phyloP scores from a whole-genome alignment of 2,888 invertebrate species.

The Polia nebulosa region DNA sequence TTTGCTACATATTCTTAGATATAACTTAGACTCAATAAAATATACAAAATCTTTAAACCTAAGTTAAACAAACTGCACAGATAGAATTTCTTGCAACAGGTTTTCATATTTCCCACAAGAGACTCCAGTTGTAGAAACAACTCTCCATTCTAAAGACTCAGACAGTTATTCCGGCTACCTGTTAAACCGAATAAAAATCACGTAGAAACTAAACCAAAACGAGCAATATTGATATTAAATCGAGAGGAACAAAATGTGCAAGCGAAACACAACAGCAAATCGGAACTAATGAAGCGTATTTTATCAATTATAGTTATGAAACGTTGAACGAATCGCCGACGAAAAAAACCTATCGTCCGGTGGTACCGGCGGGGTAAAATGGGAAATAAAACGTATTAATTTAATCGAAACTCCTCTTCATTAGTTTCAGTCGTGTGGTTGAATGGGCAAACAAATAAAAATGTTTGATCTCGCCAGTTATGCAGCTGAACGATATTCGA shows the following conservation, averaged over 20 bases:
- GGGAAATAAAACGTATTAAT: constrained; percentile 87
- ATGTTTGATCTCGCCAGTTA: constrained; percentile 88
- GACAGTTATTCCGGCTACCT: constrained; percentile 54
- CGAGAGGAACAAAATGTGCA: constrained; percentile 55
- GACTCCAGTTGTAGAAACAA: constrained; percentile 54
- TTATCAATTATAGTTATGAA: constrained; percentile 80
- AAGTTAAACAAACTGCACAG: constrained; percentile 29
- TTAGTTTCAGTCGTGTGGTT: constrained; percentile 88
- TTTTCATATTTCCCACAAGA: constrained; percentile 54
- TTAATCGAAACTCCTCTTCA: constrained; percentile 89
- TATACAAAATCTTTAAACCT: constrained; percentile 25
- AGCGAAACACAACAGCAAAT: constrained; percentile 72
- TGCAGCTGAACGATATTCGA: constrained; percentile 85
- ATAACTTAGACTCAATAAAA: background rate
- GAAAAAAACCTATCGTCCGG: constrained; percentile 78
- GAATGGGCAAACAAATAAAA: constrained; percentile 89
- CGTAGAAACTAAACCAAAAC: constrained; percentile 44
- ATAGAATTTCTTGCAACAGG: constrained; percentile 55
- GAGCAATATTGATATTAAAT: constrained; percentile 60
- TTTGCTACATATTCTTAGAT: background rate
- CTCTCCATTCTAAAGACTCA: constrained; percentile 44
- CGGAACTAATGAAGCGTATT: constrained; percentile 80
- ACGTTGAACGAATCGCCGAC: constrained; percentile 70
- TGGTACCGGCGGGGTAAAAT: constrained; percentile 72
- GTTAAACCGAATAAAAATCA: constrained; percentile 54